Base-by-base conservation (phyloP, 1,140 invertebrate species). In the fruit fly (Drosophila melanogaster) region DNA sequence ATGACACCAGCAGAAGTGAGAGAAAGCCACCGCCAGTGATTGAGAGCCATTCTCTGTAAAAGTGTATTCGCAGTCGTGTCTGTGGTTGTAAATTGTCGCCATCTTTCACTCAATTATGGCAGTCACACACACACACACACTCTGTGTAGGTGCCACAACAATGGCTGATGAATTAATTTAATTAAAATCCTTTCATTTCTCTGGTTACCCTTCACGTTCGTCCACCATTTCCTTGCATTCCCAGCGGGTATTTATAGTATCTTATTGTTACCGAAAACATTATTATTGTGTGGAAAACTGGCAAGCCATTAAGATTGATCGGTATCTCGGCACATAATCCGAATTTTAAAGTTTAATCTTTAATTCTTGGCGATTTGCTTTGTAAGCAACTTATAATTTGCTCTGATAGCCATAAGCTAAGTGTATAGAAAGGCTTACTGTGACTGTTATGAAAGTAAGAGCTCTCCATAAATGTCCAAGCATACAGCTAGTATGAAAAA, bases 91-190 rank as follows among this genome's bases (percentile, higher is more conserved):
- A 79, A 90, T 57, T 84, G 79, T 80, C 84, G 55, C 73, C 85
- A 84, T 74, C 73, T 84, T 90, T 89, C 79, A 90, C 79, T 77
- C 85, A 89, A 89, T 90, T 89, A 90, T 84, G 79, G 71, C 59
- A 65, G 55, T 57, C 70, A 79, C 73, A 72, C 30, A 50, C 33
- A 40, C 26, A 61, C 10, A 22, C 7, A 30, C 11, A 26, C 57
- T 30, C 1, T 8, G 30, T 30, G 30, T 30, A 10, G n/a, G 40
- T 15, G 64, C 26, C 65, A 70, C 67, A 71, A 71, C 81, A 86
- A 86, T 79, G 84, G 62, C 67, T 77, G 65, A 77, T 80, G 80
- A 75, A 89, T 89, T 89, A 89, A 89, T 89, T 89, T 80, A 89
- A 89, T 89, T 89, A 89, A 89, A 89, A 89, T 78, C 84, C 79